Base-by-base conservation (phyloP, 2,113 vertebrate species). In the Ceyx cyanopectus region DNA sequence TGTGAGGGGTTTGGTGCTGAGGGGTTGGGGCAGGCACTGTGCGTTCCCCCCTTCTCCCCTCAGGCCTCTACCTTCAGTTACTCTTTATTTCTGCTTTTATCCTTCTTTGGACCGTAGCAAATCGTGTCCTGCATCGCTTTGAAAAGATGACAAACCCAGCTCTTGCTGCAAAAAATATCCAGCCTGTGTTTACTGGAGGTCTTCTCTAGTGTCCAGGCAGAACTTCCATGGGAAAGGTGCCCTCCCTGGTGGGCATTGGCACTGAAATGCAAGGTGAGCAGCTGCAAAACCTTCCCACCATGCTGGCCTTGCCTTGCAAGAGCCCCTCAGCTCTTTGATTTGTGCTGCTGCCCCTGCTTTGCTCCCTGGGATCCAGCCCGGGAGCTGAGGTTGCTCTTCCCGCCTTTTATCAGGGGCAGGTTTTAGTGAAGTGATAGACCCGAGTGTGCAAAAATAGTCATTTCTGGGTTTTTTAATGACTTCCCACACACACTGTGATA, bases 21-120 rank as follows among this genome's bases (percentile, higher is more conserved):
- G 43, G n/a, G 22, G 18, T 4, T 8, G 23, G 8, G 2, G 5
- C 50, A 20, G 21, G 7, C 5, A 0, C 14, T 7, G 16, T 11
- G 14, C 2, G 43, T 3, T 3, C 48, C 13, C 19, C 14, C 2
- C 0, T 10, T 3, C 0, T 8, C 5, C 16, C 9, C 9, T 3
- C 3, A n/a, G 24, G 8, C 3, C 69, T 37, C 1, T 5, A 8
- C 37, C 14, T 57, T 9, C 1, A 5, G 5, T 30, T 34, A 5
- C 1, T 3, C 5, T 2, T 61, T 41, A 2, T 2, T 50, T 68
- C 24, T 20, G 1, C 10, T 34, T 57, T n/a, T 6, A 5, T 58
- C 2, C 0, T 5, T 30, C 18, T 14, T 14, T 17, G 4, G 13
- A 30, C 9, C 1, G 1, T 3, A 40, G 10, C 22, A 30, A 29